Conservation (phyloP, 2,888 invertebrate genomes). For the Apeira syringaria region DNA sequence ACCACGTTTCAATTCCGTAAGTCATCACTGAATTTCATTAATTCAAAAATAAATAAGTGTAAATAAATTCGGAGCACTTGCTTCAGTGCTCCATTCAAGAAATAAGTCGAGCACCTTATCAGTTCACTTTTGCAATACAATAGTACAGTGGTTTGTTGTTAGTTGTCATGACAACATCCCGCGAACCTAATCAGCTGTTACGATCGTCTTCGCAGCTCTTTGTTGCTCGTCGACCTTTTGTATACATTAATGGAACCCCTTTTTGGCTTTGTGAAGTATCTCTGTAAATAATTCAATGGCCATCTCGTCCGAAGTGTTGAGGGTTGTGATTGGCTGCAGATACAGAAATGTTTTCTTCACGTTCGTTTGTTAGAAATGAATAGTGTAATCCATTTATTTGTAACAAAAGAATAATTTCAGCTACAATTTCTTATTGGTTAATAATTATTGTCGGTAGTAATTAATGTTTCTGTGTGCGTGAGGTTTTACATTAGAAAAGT, state of each 20-base stretch:
- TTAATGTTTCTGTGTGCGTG: too few species aligned
- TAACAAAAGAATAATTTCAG: too few species aligned
- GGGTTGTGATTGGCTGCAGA: conserved; percentile 3
- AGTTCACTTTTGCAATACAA: conserved; percentile 5
- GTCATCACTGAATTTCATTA: too few species aligned
- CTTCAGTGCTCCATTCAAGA: conserved; percentile 7
- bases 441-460: too few species aligned
- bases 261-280: conserved; percentile 39
- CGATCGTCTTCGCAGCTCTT: conserved; percentile 23
- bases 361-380: too few species aligned
- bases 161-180: conserved; percentile 10
- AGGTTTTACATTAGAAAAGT: too few species aligned
- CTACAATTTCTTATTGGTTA: too few species aligned
- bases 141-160: conserved; percentile 27
- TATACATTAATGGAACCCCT: conserved; percentile 24
- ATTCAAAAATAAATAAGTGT: too few species aligned
- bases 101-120: conserved; percentile 21
- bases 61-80: too few species aligned
- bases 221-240: conserved; percentile 22
- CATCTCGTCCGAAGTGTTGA: conserved; percentile 30
- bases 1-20: too few species aligned
- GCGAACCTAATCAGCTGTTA: conserved; percentile 27
- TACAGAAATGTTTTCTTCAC: too few species aligned
- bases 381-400: too few species aligned
- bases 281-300: conserved; percentile 48